A percentile compares a stretch with the other conserved stretches of the same genome.
Conservation (phyloP, 2,797 vertebrate genomes). For the Tiaroga cobitis region DNA sequence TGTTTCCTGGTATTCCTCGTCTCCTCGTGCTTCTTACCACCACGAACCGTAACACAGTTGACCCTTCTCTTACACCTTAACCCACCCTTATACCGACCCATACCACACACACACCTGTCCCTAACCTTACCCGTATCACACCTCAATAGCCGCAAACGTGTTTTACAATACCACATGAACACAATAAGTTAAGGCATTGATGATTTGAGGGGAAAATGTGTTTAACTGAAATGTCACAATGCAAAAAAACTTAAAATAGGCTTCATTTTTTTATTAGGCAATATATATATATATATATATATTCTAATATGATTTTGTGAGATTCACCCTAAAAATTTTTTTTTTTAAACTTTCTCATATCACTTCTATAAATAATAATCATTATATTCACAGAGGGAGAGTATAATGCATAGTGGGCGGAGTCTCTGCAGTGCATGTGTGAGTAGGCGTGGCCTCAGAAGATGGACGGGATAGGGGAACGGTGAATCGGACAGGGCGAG, state of each 20-base stretch:
- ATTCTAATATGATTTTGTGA: background rate
- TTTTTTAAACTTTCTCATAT: background rate
- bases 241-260: background rate
- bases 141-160: too few relatives aligned
- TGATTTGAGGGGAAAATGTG: background rate
- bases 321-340: background rate
- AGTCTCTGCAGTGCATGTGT: background rate
- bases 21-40: too few relatives aligned
- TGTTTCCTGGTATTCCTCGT: too few relatives aligned
- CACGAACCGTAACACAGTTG: too few relatives aligned
- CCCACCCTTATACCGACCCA: too few relatives aligned
- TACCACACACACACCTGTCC: too few relatives aligned
- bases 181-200: background rate
- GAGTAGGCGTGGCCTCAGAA: slow-evolving; percentile 2
- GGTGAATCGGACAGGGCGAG: slow-evolving; percentile 91
- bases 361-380: background rate
- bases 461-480: slow-evolving; percentile 91
- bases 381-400: background rate
- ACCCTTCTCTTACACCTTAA: too few relatives aligned
- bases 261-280: background rate
- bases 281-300: background rate
- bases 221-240: background rate
- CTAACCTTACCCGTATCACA: too few relatives aligned
- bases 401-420: background rate
- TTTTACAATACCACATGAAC: too few relatives aligned